phyloP scores from a whole-genome alignment of 2,113 vertebrate species.

The Chaetura pelagica region DNA sequence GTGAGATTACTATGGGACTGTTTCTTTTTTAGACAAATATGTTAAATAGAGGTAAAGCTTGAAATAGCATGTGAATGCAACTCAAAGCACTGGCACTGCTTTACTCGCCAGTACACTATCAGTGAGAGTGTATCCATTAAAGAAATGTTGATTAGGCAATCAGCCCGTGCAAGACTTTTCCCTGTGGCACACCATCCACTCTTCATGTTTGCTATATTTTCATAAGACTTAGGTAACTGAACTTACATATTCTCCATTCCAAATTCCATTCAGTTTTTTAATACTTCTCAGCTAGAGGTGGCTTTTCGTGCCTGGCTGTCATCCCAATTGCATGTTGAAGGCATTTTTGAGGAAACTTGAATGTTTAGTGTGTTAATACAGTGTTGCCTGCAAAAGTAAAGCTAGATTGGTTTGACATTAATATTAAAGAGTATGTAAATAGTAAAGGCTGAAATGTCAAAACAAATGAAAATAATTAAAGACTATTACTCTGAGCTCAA shows the following conservation, averaged over 20 bases:
- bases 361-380: background rate
- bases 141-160: background rate
- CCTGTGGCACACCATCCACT: background rate
- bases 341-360: background rate
- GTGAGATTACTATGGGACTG: background rate
- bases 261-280: background rate
- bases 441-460: background rate
- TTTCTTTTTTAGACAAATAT: background rate
- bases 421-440: background rate
- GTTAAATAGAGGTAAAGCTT: background rate
- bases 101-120: background rate
- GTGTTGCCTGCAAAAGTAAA: background rate
- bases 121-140: background rate
- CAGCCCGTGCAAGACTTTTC: background rate
- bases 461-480: background rate
- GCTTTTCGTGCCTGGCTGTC: conserved; percentile 19
- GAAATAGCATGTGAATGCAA: background rate
- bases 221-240: background rate
- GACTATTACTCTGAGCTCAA: background rate
- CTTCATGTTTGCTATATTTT: background rate
- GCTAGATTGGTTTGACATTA: background rate
- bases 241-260: background rate
- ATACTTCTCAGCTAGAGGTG: background rate
- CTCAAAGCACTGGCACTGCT: background rate
- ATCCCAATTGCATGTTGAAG: background rate